Evolutionary conservation across 2,888 invertebrate genomes (phyloP), one percentile per base, ranked within the genome.

Genomic region (Charanyca ferruginea): DNA sequence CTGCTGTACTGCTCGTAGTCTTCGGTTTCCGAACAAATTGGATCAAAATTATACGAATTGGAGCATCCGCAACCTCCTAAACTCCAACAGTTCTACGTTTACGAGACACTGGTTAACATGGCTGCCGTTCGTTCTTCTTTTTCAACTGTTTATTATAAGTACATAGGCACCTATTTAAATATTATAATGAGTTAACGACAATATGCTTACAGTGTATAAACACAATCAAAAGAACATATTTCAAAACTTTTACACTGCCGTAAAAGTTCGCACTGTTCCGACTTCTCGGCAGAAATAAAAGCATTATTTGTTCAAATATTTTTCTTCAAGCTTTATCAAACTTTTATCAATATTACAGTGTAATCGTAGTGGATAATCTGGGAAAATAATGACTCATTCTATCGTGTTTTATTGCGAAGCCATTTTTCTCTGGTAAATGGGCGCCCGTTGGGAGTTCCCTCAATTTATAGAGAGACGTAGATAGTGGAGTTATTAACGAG

Each of bases 361-460:
- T 78, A 71, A 83, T 78, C 70, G 69, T 68, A 65, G 53, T 75
- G 70, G 75, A 77, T 83, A 76, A 83, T 83, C 83, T 76, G 65
- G 76, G 25, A 74, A 79, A 81, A 79, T 79, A 80, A 83, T 81
- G 77, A 78, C 65, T 79, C 76, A 79, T 83, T 84, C 73, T 73
- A 77, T 77, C 75, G 73, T 80, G 76, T 83, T 85, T 85, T 85
- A 85, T 83, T 83, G 80, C 77, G 67, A 77, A 77, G 73, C 81
- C 77, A 82, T 86, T 84, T 81, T 83, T 86, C 83, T 82, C 75
- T 73, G 59, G 77, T 66, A 83, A 83, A 80, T 83, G 81, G 80
- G 57, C 62, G 74, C 63, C 83, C 82, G 61, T 64, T 75, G 83
- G 81, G 84, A 85, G 78, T 77, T 80, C 65, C 68, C 75, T 76